Evolutionary conservation across 2,888 invertebrate species (phyloP), one percentile per base, ranked within the genome.

Genomic region (Leucophora obtusa): DNA sequence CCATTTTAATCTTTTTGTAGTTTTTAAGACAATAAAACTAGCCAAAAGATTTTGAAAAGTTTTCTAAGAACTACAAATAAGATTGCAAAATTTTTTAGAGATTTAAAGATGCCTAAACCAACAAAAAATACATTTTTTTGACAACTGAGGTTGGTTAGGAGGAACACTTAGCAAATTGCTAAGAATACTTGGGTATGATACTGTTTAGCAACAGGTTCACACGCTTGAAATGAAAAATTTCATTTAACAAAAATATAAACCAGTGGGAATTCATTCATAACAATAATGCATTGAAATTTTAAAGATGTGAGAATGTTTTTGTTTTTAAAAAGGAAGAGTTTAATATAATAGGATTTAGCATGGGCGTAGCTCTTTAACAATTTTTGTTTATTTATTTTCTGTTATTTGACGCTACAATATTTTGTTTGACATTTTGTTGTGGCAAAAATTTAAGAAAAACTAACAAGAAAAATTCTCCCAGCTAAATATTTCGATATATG

Each of bases 251-350:
- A 47, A 14, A 2, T n/a, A 0, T n/a, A n/a, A 47, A 1, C 43
- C 69, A 76, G 59, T 69, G 80, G 76, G 76, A 76, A 76, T 76
- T 80, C 68, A 79, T 80, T 80, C 72, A 72, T 69, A 77, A 38
- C 80, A 80, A 77, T 59, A 60, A 53, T 60, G 60, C 56, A 75
- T 72, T 69, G 50, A 59, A 66, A 68, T 59, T 69, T 62, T 10
- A 24, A 76, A 69, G 69, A 70, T 72, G 65, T 76, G 73, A 76
- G 69, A 73, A 73, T 77, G 69, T 47, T 65, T 56, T 56, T 28
- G 24, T n/a, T 28, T 33, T 21, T 33, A 59, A 28, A 28, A 72
- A 58, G 62, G 69, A 77, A 65, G 76, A 77, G 69, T 77, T 72
- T 35, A 35, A 47, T 17, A 60, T 69, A 76, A 73, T 59, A 76